These are phyloP conservation scores for Pomatorhinus ruficollis DNA, from an alignment of 2,113 vertebrate species.

Conservation along the genomic window DNA sequence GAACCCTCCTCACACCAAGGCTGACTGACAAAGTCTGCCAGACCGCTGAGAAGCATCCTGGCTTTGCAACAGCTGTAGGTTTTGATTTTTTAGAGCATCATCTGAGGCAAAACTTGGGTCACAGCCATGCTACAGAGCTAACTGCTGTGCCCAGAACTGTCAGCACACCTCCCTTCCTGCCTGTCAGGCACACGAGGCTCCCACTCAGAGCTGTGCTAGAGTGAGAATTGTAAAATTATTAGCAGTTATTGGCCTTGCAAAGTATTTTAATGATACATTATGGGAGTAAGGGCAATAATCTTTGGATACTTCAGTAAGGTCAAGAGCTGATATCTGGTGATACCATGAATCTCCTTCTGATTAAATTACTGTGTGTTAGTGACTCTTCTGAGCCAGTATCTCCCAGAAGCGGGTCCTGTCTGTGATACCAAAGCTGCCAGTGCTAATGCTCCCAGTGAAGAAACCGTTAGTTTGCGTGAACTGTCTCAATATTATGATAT, in stretches of 20 bases:
- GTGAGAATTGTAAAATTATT: neutral
- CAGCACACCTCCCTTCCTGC: neutral
- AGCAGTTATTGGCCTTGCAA: neutral
- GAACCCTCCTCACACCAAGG: neutral
- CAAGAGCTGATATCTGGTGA: neutral
- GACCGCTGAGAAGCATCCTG: neutral
- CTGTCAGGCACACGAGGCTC: neutral
- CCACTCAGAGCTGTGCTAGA: neutral
- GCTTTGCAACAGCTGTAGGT: neutral
- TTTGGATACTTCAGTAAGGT: neutral
- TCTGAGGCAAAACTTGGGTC: fast-evolving
- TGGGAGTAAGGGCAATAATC: neutral
- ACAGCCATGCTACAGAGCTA: neutral
- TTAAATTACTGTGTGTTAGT: neutral
- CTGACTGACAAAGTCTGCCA: neutral
- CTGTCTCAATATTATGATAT: neutral
- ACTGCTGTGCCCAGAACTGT: neutral
- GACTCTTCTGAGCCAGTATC: neutral
- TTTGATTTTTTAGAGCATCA: neutral
- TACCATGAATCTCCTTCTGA: neutral
- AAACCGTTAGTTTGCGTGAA: neutral
- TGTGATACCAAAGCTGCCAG: neutral
- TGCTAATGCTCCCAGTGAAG: neutral
- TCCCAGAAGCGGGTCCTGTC: neutral
- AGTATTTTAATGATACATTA: neutral